These are phyloP conservation scores for Thamnaconus septentrionalis DNA, from an alignment of 2,113 vertebrate genomes.

Conservation along the genomic window DNA sequence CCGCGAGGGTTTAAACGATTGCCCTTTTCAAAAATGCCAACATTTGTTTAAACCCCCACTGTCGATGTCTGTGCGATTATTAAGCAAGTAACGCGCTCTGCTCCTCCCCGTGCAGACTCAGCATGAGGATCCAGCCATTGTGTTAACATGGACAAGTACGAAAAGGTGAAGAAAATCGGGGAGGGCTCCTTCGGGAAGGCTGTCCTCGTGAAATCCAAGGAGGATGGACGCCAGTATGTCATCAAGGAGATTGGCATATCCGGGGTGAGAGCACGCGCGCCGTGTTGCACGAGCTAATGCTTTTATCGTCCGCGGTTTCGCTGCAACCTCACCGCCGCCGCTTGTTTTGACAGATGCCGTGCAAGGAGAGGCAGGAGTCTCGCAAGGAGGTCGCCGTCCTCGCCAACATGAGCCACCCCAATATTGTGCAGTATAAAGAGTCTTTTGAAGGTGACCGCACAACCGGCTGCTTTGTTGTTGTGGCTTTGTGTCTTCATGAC, in stretches of 20 bases:
- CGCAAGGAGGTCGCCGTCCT: slow-evolving; percentile 95
- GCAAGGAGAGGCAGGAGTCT: slow-evolving; percentile 93
- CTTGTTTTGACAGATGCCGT: slow-evolving; percentile 86
- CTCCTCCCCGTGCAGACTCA: slow-evolving; percentile 49
- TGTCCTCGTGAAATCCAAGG: slow-evolving; percentile 89
- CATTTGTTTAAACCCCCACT: background rate
- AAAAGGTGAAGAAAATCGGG: slow-evolving; percentile 90
- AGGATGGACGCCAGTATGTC: slow-evolving; percentile 90
- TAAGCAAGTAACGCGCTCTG: too few relatives aligned
- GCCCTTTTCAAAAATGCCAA: background rate
- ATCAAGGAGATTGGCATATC: slow-evolving; percentile 98
- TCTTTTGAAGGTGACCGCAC: slow-evolving; percentile 93
- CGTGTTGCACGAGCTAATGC: background rate
- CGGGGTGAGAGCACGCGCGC: slow-evolving; percentile 73
- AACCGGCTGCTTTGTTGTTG: too few relatives aligned
- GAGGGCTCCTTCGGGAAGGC: slow-evolving; percentile 98
- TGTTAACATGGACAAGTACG: slow-evolving; percentile 91
- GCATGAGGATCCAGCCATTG: slow-evolving; percentile 74
- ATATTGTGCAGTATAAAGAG: slow-evolving; percentile 95
- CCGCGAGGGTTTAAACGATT: too few relatives aligned
- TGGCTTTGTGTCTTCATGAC: background rate
- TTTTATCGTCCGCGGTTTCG: background rate
- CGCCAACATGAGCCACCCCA: slow-evolving; percentile 98
- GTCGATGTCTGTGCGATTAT: too few relatives aligned
- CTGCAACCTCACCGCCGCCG: background rate